Conservation (phyloP, 2,113 vertebrate species). For the Manacus vitellinus region DNA sequence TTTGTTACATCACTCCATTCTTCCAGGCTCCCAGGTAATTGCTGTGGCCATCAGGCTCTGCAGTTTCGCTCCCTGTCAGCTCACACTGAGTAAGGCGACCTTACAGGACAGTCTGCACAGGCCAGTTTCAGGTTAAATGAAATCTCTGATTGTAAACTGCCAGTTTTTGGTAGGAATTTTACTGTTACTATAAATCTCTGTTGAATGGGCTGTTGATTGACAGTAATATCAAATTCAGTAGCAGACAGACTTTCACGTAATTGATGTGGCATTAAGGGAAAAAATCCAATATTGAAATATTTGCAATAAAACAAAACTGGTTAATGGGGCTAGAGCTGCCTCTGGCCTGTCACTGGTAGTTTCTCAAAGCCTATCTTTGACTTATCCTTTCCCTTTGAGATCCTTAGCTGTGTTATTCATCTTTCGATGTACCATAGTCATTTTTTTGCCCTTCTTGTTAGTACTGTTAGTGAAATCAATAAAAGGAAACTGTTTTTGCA, state of each 20-base stretch:
- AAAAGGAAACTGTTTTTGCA: not conserved
- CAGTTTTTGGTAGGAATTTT: not conserved
- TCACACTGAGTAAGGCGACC: rapidly evolving
- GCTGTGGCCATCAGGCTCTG: not conserved
- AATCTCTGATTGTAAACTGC: not conserved
- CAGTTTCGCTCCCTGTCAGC: not conserved
- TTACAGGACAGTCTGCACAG: not conserved
- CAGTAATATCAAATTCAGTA: not conserved
- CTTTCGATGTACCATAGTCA: not conserved
- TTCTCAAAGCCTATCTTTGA: not conserved
- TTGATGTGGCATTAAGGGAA: not conserved
- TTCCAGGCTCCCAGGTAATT: not conserved
- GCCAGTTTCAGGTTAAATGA: not conserved
- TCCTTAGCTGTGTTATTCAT: not conserved
- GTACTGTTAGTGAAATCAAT: not conserved
- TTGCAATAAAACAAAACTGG: not conserved
- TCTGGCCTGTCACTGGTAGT: not conserved
- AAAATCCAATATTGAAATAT: not conserved
- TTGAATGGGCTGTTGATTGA: not conserved
- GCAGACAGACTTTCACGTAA: not conserved
- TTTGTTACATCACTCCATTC: not conserved
- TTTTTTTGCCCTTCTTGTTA: not conserved
- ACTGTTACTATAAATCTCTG: not conserved
- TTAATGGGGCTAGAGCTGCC: not conserved
- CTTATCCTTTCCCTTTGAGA: not conserved